Percentiles rank a stretch among this genome's conserved stretches.
These are phyloP conservation scores for Macropodus opercularis DNA, from an alignment of 2,797 vertebrate species.

Conservation along the genomic window DNA sequence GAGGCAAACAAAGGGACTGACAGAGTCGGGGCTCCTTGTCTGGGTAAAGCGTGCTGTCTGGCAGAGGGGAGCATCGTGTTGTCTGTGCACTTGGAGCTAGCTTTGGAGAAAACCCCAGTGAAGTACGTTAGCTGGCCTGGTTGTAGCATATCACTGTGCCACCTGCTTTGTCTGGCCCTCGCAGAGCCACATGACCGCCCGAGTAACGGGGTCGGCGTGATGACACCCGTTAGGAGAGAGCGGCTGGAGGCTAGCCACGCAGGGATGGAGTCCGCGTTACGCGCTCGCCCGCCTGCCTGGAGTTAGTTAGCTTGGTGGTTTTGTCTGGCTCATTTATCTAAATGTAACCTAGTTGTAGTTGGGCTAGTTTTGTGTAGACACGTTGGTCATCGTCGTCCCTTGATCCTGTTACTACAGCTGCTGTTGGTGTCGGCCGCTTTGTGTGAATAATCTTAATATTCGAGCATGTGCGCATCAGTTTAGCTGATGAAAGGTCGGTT, in stretches of 20 bases:
- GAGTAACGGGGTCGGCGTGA: slow-evolving; percentile 68
- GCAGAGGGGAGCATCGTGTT: slow-evolving; percentile 30
- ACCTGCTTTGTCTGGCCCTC: slow-evolving; percentile 35
- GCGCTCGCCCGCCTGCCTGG: too few relatives aligned
- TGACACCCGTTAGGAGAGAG: slow-evolving; percentile 32
- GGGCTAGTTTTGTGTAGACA: too few relatives aligned
- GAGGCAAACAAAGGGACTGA: slow-evolving; percentile 47
- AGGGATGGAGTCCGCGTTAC: slow-evolving; percentile 4
- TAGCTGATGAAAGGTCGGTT: neutral
- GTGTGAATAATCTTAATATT: too few relatives aligned
- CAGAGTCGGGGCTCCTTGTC: slow-evolving; percentile 49
- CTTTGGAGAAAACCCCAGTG: too few relatives aligned
- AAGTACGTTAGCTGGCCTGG: neutral
- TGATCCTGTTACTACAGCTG: neutral
- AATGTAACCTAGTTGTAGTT: too few relatives aligned
- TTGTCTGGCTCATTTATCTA: too few relatives aligned
- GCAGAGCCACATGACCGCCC: slow-evolving; percentile 47
- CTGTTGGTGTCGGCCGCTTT: neutral
- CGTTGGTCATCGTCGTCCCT: too few relatives aligned
- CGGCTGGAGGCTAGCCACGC: slow-evolving; percentile 38
- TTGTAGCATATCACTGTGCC: neutral
- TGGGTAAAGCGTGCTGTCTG: slow-evolving; percentile 70
- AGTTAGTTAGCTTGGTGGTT: too few relatives aligned
- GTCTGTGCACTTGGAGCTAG: slow-evolving; percentile 22
- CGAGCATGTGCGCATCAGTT: neutral